phyloP scores from a whole-genome alignment of 1,140 invertebrate genomes.

The Zaprionus vittiger region DNA sequence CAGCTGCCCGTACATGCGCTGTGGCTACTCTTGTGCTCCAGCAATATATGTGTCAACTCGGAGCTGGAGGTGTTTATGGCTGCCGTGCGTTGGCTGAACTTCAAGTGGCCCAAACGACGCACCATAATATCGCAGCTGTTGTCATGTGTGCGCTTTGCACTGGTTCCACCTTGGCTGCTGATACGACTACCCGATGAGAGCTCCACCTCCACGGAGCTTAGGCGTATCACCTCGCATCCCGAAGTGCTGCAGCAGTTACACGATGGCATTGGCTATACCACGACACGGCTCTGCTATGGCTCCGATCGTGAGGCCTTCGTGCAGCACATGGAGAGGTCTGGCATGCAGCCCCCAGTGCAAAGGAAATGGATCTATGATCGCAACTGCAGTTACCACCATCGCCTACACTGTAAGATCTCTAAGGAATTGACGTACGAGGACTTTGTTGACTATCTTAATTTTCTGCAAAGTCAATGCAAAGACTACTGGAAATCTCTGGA shows the following conservation, averaged over 20 bases:
- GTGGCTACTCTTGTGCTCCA: slow-evolving; percentile 38
- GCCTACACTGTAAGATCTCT: slow-evolving; percentile 42
- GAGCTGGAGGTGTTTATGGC: slow-evolving; percentile 65
- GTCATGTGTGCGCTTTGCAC: slow-evolving; percentile 43
- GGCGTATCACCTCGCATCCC: slow-evolving; percentile 17
- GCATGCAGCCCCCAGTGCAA: slow-evolving; percentile 34
- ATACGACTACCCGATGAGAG: slow-evolving; percentile 36
- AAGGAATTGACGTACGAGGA: slow-evolving; percentile 41
- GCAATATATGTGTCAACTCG: slow-evolving; percentile 46
- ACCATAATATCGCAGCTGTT: slow-evolving; percentile 6
- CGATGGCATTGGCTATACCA: slow-evolving; percentile 62
- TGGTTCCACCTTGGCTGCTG: slow-evolving; percentile 60
- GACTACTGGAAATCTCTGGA: slow-evolving; percentile 56
- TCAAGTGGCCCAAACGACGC: slow-evolving; percentile 52
- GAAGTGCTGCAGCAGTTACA: slow-evolving; percentile 50
- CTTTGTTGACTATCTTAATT: slow-evolving; percentile 50
- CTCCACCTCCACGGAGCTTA: slow-evolving; percentile 11
- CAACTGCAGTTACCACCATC: slow-evolving; percentile 58
- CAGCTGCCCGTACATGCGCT: slow-evolving; percentile 32
- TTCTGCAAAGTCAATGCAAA: slow-evolving; percentile 38
- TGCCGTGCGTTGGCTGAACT: slow-evolving; percentile 60
- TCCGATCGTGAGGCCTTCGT: slow-evolving; percentile 48
- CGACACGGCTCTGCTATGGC: slow-evolving; percentile 51
- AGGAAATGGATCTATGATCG: slow-evolving; percentile 61
- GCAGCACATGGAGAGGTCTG: slow-evolving; percentile 28